Evolutionary conservation across 2,113 vertebrate genomes (phyloP), one percentile per base, ranked within the genome.

Genomic region (Noturus placidus): DNA sequence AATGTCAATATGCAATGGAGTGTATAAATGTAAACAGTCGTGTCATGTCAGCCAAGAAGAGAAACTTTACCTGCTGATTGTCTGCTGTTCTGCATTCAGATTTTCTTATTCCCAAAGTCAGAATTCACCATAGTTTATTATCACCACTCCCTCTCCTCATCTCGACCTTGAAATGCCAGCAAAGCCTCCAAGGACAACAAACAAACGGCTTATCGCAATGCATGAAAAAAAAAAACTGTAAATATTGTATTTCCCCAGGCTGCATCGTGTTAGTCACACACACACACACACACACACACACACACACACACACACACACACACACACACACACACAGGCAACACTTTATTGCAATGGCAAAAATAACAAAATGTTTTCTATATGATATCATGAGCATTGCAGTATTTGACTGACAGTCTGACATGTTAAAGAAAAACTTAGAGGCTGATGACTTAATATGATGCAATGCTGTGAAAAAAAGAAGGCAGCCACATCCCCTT

Each of bases 201-300:
- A 25, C 30, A 81, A 57, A 57, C 19, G 4, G n/a, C 52, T 33
- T 65, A 63, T 83, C 27, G 22, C 30, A 35, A 59, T 81, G 19
- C 79, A 56, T 59, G 4, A 20, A 38, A 38, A 59, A 46, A 46
- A 46, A 46, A 52, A 54, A 54, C 77, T 30, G 30, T 81, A 30
- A 33, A 81, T 81, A 81, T 83, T 65, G 59, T 46, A 83, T 83
- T 83, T 83, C 81, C 59, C 59, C 59, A 46, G 81, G 46, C 38
- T 65, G 22, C 57, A 82, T 46, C 6, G 11, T 65, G 59, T 54
- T 84, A 84, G 70, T 84, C 83, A 56, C 46, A 33, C 65, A 33
- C 35, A 63, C 35, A 20, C 46, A 46, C 46, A 46, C 46, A 46
- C 7, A 9, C 46, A 46, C 35, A 63, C 35, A 20, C 52, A 57